A percentile compares a stretch with the other conserved stretches of the same genome.
Conservation (phyloP, 1,140 invertebrate species). For the Apis florea region DNA sequence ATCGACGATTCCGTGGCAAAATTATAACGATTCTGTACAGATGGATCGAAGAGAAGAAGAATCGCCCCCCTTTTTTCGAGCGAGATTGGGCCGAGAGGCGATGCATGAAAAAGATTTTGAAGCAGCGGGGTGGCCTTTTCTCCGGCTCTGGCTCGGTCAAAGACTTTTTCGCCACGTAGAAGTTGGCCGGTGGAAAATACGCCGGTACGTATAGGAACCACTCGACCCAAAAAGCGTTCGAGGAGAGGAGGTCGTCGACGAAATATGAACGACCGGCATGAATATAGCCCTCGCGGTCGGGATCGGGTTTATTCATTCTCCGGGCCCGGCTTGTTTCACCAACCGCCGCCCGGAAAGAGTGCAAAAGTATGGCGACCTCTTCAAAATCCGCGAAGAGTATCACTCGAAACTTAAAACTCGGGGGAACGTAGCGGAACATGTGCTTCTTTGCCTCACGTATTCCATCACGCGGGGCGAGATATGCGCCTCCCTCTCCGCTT, state of each 20-base stretch:
- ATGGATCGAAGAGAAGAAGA: not conserved
- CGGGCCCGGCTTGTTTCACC: slow-evolving; percentile 28
- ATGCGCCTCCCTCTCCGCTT: not conserved
- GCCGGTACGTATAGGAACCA: slow-evolving; percentile 40
- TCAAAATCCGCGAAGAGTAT: slow-evolving; percentile 21
- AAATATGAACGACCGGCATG: slow-evolving; percentile 48
- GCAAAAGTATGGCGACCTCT: slow-evolving; percentile 30
- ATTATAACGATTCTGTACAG: no score
- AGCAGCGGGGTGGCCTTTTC: slow-evolving; percentile 34
- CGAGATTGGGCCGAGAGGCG: slow-evolving; percentile 6
- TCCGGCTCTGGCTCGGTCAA: not conserved
- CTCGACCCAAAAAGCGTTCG: slow-evolving; percentile 63
- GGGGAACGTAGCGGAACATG: slow-evolving; percentile 38
- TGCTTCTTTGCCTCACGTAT: slow-evolving; percentile 9
- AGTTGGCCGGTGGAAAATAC: slow-evolving; percentile 48
- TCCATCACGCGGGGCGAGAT: slow-evolving; percentile 10
- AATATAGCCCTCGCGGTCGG: slow-evolving; percentile 30
- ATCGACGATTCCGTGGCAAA: no score
- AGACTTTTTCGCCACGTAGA: no score
- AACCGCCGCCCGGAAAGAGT: not conserved
- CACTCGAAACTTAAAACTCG: slow-evolving; percentile 38
- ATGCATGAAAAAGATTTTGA: slow-evolving; percentile 54
- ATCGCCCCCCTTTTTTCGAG: slow-evolving; percentile 28
- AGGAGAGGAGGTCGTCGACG: slow-evolving; percentile 40
- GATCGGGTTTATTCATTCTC: slow-evolving; percentile 40